Conservation (phyloP, 2,113 vertebrate species). For the Rhizomys pruinosus region DNA sequence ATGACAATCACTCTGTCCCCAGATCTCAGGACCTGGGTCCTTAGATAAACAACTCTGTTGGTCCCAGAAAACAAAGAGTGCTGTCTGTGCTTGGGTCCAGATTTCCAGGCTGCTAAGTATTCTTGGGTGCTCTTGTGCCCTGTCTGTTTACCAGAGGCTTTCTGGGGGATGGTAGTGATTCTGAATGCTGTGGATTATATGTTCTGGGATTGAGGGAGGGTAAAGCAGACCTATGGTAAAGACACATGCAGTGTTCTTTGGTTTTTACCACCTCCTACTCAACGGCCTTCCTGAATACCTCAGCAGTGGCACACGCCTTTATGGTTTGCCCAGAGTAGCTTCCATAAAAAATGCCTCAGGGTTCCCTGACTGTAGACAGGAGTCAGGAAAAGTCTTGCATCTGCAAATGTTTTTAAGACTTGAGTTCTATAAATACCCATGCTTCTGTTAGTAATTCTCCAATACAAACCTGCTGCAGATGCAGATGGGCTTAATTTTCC, state of each 20-base stretch:
- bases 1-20: neutral
- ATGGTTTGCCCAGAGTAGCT: neutral
- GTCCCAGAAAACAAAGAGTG: neutral
- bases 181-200: neutral
- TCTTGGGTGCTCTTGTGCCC: neutral
- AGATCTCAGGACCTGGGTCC: neutral
- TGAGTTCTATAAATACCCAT: neutral
- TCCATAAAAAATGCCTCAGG: conserved; percentile 31
- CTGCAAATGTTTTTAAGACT: neutral
- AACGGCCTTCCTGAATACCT: neutral
- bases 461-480: conserved; percentile 1
- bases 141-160: neutral
- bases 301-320: neutral
- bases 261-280: neutral
- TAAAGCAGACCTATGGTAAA: neutral
- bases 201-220: accelerated
- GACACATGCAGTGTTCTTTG: neutral
- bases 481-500: conserved; percentile 30
- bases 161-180: neutral
- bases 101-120: neutral
- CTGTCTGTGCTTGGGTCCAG: accelerated
- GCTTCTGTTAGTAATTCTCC: conserved; percentile 8
- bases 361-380: neutral
- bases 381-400: neutral
- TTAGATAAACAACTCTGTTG: neutral